Evolutionary conservation across 64 coral and sea anemone species (phyloP).

Genomic region (Porites australiensis): DNA sequence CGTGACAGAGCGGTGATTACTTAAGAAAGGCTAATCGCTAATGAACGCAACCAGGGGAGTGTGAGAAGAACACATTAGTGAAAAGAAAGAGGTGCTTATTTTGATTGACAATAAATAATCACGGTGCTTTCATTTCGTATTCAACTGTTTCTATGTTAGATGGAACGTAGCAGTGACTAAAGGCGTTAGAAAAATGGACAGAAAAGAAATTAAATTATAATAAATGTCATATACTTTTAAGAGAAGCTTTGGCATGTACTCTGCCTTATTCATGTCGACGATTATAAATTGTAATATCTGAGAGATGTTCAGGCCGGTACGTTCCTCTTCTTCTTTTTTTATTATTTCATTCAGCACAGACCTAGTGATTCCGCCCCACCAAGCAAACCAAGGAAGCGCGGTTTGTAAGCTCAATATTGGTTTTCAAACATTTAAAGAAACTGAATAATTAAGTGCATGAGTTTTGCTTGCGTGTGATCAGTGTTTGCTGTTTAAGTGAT

Average conservation of each 20-base stretch:
- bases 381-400: slow-evolving; percentile 36
- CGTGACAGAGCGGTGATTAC: slow-evolving; percentile 82
- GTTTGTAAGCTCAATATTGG: slow-evolving; percentile 40
- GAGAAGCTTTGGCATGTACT: too few relatives aligned
- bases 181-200: background rate
- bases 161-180: background rate
- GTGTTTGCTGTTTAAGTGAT: slow-evolving; percentile 62
- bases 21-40: slow-evolving; percentile 73
- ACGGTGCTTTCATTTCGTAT: slow-evolving; percentile 4
- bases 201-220: background rate
- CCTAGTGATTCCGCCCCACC: background rate
- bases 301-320: background rate
- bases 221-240: too few relatives aligned
- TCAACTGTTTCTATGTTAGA: slow-evolving; percentile 59
- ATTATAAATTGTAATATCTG: background rate
- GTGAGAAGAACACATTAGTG: slow-evolving; percentile 36
- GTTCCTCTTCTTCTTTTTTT: background rate
- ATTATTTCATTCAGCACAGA: background rate
- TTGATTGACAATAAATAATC: slow-evolving; percentile 78
- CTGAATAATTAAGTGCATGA: slow-evolving; percentile 49
- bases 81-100: slow-evolving; percentile 77
- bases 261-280: too few relatives aligned
- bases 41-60: slow-evolving; percentile 52
- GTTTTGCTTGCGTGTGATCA: slow-evolving; percentile 39
- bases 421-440: slow-evolving; percentile 10